phyloP scores from a whole-genome alignment of 1,140 invertebrate species.

The Ceratosolen solmsi region DNA sequence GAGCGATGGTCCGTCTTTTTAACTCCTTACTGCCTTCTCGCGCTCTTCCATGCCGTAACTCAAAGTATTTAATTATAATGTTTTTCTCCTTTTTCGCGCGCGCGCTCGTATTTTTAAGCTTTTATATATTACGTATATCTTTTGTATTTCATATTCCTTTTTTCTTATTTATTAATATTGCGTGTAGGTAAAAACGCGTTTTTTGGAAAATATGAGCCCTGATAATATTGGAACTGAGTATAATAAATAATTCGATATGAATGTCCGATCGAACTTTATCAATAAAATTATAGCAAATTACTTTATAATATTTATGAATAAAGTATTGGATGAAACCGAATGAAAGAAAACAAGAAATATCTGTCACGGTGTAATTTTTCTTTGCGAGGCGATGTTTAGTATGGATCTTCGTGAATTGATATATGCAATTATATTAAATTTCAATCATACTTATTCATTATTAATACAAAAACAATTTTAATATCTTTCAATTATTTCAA shows the following conservation, averaged over 20 bases:
- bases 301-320: no score
- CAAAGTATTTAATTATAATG: conserved; percentile 68
- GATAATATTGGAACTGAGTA: not conserved
- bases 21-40: conserved; percentile 25
- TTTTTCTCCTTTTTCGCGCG: conserved; percentile 61
- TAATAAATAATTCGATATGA: not conserved
- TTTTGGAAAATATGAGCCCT: not conserved
- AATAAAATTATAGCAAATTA: no score
- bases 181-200: not conserved
- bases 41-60: conserved; percentile 56
- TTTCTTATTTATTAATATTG: conserved; percentile 24
- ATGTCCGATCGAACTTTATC: no score
- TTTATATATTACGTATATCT: not conserved
- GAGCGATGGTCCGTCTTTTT: conserved; percentile 52
- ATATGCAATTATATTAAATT: no score
- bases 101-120: conserved; percentile 41
- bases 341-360: no score
- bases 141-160: not conserved
- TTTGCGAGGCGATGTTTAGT: no score
- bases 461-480: not conserved
- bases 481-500: no score
- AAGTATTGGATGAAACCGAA: no score
- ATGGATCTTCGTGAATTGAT: no score
- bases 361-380: no score
- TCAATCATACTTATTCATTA: not conserved